Percentiles rank a stretch among this genome's conserved stretches.
These are phyloP conservation scores for Lymantria dispar DNA, from an alignment of 2,888 invertebrate species.

Conservation along the genomic window DNA sequence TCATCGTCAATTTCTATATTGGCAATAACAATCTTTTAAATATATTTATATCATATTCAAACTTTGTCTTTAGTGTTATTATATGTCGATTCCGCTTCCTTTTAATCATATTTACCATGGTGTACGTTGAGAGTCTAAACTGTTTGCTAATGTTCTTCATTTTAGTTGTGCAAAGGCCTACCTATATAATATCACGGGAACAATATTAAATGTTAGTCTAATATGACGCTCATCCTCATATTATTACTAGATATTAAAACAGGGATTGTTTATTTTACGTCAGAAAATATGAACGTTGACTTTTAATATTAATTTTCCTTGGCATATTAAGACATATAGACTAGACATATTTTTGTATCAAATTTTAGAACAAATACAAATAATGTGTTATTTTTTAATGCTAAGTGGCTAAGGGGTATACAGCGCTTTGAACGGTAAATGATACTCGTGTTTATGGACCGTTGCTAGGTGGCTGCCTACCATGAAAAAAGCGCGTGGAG, in stretches of 20 bases:
- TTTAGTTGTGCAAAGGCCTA: conserved; percentile 15
- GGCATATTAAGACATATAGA: no score
- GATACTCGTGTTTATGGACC: no score
- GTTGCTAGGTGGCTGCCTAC: no score
- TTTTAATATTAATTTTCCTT: no score
- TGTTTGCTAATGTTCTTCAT: conserved; percentile 28
- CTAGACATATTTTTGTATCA: no score
- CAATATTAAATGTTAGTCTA: conserved; percentile 12
- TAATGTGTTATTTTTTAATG: no score
- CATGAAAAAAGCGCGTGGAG: no score
- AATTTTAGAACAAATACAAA: no score
- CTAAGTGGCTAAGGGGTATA: no score
- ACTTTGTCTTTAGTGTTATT: conserved; percentile 19
- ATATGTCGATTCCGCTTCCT: conserved; percentile 7
- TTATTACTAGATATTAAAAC: not conserved
- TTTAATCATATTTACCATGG: conserved; percentile 32
- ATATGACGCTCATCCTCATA: not conserved
- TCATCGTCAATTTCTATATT: conserved; percentile 16
- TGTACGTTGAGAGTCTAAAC: conserved; percentile 25
- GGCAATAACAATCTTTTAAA: conserved; percentile 20
- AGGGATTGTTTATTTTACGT: not conserved
- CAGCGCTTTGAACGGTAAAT: no score
- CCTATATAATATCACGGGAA: conserved; percentile 17
- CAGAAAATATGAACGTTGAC: no score
- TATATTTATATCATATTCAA: conserved; percentile 8